Base-by-base conservation (phyloP, 2,888 invertebrate species). In the Polydrusus tereticollis region DNA sequence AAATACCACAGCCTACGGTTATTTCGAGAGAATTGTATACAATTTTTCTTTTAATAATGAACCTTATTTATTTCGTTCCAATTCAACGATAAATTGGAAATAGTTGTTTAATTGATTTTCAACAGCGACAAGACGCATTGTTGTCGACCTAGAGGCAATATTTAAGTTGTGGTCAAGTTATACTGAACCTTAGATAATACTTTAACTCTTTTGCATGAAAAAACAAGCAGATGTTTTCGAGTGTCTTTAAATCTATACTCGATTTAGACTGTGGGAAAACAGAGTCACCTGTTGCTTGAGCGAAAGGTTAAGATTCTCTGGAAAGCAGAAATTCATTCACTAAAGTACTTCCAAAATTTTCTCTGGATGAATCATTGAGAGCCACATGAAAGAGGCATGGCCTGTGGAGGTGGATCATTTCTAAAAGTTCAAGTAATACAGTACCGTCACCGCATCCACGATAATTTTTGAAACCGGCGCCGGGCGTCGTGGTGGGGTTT, bases 11-110 rank as follows among this genome's bases (percentile, higher is more conserved):
- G 82, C 82, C 82, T 80, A 82, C 82, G 80, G 84, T 83, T 85
- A 85, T 85, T 85, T 84, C 81, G 81, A 84, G 85, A 84, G 82
- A 82, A 83, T 83, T 84, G 82, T 82, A 82, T 81, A 82, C 81
- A 82, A 81, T 82, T 82, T 83, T 84, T 83, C 82, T 83, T 82
- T 82, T 83, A 82, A 83, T 82, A 81, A 82, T 81, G 80, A 83
- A 81, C 80, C 80, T 81, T 84, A 81, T 77, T 81, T 78, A 81
- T 78, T 79, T 76, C 77, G 71, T 69, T 75, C 64, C 69, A 71
- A 63, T 71, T 63, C 64, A 50, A 65, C 47, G 52, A 68, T 60
- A 68, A 50, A 52, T 63, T 41, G 45, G 55, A 63, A 63, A 57
- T 57, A 62, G 57, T 50, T 63, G 33, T 26, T 43, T 59, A 45